Percentiles rank a stretch among this genome's conserved stretches.
phyloP scores from a whole-genome alignment of 2,888 invertebrate genomes.

The Epirrhoe tristata region DNA sequence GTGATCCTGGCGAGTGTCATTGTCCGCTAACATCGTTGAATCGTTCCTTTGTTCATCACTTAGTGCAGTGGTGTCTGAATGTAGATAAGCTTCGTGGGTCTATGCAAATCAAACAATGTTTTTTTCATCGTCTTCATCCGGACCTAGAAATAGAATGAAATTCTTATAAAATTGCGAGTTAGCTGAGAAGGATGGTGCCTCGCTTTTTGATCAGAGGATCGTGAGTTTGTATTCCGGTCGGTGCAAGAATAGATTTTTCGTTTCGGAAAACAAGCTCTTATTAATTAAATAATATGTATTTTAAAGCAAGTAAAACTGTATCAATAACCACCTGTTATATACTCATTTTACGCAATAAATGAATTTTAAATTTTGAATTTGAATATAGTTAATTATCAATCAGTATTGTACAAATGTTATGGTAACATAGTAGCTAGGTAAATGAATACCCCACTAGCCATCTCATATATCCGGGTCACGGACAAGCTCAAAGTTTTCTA shows the following conservation, averaged over 20 bases:
- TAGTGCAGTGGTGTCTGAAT: conserved; percentile 44
- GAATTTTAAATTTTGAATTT: neutral
- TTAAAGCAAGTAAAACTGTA: too few relatives aligned
- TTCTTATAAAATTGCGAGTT: neutral
- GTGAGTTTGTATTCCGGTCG: too few relatives aligned
- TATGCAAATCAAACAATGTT: conserved; percentile 28
- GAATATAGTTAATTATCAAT: neutral
- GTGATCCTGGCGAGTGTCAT: conserved; percentile 57
- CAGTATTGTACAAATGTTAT: neutral
- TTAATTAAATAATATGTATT: too few relatives aligned
- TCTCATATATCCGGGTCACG: neutral
- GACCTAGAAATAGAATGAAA: conserved; percentile 29
- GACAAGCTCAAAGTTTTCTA: conserved; percentile 4
- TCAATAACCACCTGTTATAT: too few relatives aligned
- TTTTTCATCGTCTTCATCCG: conserved; percentile 37
- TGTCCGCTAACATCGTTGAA: conserved; percentile 65
- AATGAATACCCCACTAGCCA: neutral
- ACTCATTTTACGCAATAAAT: too few relatives aligned
- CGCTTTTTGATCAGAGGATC: neutral
- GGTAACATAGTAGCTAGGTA: neutral
- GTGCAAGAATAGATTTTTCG: too few relatives aligned
- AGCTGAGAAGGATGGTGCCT: neutral
- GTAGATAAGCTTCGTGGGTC: conserved; percentile 27
- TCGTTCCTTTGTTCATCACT: conserved; percentile 66
- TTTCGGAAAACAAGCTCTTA: too few relatives aligned